Percentiles rank a stretch among this genome's conserved stretches.
These are phyloP conservation scores for Notothenia rossii DNA, from an alignment of 2,113 vertebrate species.

Conservation along the genomic window DNA sequence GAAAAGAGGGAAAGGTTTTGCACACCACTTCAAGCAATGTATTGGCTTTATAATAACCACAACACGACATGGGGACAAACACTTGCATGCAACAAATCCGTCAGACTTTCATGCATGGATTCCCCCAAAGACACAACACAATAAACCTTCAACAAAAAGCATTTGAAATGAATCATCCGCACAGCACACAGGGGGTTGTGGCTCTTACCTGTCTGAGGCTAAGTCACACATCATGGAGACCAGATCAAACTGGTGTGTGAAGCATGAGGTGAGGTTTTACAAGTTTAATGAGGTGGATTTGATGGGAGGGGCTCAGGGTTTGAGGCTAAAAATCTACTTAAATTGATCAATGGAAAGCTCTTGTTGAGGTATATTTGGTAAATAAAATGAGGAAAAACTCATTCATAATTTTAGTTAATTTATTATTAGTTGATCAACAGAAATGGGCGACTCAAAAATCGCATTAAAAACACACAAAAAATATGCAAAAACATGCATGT, in stretches of 20 bases:
- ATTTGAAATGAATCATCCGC: constrained; percentile 50
- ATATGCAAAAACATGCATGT: no score
- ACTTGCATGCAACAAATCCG: constrained; percentile 38
- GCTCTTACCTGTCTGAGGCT: constrained; percentile 79
- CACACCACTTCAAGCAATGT: constrained; percentile 6
- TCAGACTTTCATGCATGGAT: constrained; percentile 48
- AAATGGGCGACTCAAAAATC: background rate
- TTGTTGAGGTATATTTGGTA: background rate
- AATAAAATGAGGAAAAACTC: background rate
- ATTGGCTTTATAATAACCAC: background rate
- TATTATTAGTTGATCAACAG: background rate
- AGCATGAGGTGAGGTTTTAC: constrained; percentile 68
- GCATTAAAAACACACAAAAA: no score
- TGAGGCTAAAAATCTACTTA: background rate
- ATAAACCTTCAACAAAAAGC: constrained; percentile 25
- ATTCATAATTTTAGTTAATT: background rate
- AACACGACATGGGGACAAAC: background rate
- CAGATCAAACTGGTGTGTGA: constrained; percentile 70
- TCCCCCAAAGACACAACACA: constrained; percentile 36
- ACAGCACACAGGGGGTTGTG: constrained; percentile 54
- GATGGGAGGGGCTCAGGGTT: constrained; percentile 28
- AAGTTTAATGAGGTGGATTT: constrained; percentile 59
- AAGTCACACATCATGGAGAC: constrained; percentile 73
- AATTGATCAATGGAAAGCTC: background rate
- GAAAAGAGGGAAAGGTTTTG: background rate